Evolutionary conservation across 2,888 invertebrate genomes (phyloP), one percentile per base, ranked within the genome.

Genomic region (Pammene aurita): DNA sequence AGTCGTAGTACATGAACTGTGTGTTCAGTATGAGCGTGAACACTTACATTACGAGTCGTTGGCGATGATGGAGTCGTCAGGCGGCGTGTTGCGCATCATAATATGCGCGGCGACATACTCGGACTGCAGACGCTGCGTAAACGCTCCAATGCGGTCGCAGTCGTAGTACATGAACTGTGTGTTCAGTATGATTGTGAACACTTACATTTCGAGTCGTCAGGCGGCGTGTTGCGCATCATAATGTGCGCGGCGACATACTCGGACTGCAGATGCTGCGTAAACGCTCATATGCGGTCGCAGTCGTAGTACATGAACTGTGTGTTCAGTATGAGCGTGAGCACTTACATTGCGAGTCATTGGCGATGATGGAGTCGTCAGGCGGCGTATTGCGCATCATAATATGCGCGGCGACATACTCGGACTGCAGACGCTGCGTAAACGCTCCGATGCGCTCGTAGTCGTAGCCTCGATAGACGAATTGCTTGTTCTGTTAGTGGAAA

Each of bases 51-150:
- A 98, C 50, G 96, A 96, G 71, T 96, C 96, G 7, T 98, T 97
- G 63, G 96, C 95, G 65, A 97, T 93, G 71, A 98, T 96, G 7
- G 96, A 95, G 72, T 97, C 97, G 77, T 97, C 97, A 0, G 98
- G 98, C 6, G 97, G 96, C 56, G 97, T 96, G 83, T 98, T 97
- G 75, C 98, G 97, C 93, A 96, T 97, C 75, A 98, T 93, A 77
- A 98, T 96, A 87, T 98, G 97, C n/a, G 98, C 98, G 54, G 96
- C 95, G 7, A 98, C 98, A 90, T 98, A 99, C 87, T 98, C 98
- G 0, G 97, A 96, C 87, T 98, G 98, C 71, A 99, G 90, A 38
- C 98, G 94, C 84, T 98, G 97, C 0, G 97, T 98, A 84, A 99
- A 99, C 69, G 98, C 97, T 69, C 97, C 97, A 77, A 99, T 96